Base-by-base conservation (phyloP, 2,888 invertebrate genomes). In the Drosophila tripunctata region DNA sequence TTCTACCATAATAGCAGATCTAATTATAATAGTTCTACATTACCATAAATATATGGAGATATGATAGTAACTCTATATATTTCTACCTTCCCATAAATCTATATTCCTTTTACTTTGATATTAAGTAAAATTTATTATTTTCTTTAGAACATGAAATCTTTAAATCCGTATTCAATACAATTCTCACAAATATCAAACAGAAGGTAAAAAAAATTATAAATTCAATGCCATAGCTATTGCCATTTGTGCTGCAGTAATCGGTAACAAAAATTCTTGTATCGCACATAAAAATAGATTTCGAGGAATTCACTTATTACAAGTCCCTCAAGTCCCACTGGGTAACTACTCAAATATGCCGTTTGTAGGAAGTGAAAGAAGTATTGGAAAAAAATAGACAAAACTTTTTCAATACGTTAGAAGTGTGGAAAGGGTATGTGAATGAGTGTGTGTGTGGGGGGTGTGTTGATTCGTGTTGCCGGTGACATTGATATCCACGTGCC, bases 281-380 rank as follows among this genome's bases (percentile, higher is more conserved):
- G n/a, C n/a, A n/a, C n/a, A n/a, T n/a, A 27, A 27, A 6, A 8
- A 27, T 27, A 10, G 27, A 27, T n/a, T n/a, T n/a, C n/a, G 10
- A 1, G 27, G 8, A 27, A 27, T 10, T 3, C 27, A 10, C 27
- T 27, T 27, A 27, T 8, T 27, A 10, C 27, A 27, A 27, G 27
- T 27, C 27, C 4, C 7, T 1, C 10, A 3, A 3, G 24, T 30
- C 22, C 12, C 21, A 7, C 7, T 38, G 15, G 5, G 6, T 35
- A 10, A 8, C 14, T 5, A 19, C 61, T 33, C 54, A 45, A 48
- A 60, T 62, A 67, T 67, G 67, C 60, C 60, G 57, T 36, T 48
- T 64, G 52, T 52, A 4, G 17, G 52, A 36, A 21, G 50, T 55
- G 45, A 31, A 7, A 38, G n/a, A 10, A 17, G 45, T 38, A 41